Evolutionary conservation across 2,888 invertebrate species (phyloP).

Genomic region (Agonopterix heracliana): DNA sequence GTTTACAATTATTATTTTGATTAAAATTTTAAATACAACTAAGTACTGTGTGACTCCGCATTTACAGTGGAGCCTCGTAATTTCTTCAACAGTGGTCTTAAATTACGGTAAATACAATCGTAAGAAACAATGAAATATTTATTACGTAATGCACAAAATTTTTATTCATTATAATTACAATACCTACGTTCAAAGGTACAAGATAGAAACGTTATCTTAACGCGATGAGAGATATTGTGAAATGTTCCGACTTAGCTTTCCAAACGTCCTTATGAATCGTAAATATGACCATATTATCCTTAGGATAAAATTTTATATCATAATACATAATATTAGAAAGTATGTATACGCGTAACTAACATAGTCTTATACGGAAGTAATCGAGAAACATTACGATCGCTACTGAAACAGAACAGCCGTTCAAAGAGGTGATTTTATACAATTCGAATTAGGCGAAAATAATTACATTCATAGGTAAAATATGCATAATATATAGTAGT

Average conservation of each 20-base stretch:
- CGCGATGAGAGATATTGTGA: slow-evolving; percentile 73
- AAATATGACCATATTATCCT: slow-evolving; percentile 72
- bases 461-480: slow-evolving; percentile 74
- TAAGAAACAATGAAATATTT: slow-evolving; percentile 74
- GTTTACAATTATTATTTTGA: slow-evolving; percentile 55
- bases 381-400: slow-evolving; percentile 60
- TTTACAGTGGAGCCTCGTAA: slow-evolving; percentile 52
- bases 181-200: slow-evolving; percentile 73
- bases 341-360: slow-evolving; percentile 73
- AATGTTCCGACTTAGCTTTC: slow-evolving; percentile 68
- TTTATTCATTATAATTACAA: slow-evolving; percentile 74
- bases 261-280: slow-evolving; percentile 68
- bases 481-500: slow-evolving; percentile 71
- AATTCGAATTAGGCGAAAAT: slow-evolving; percentile 75
- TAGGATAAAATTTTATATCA: slow-evolving; percentile 73
- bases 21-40: slow-evolving; percentile 69
- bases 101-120: slow-evolving; percentile 71
- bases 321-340: slow-evolving; percentile 72
- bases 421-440: slow-evolving; percentile 73
- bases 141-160: slow-evolving; percentile 75
- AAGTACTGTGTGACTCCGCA: slow-evolving; percentile 66
- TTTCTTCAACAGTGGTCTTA: slow-evolving; percentile 69
- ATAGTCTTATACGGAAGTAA: slow-evolving; percentile 73
- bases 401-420: slow-evolving; percentile 69
- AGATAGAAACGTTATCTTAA: slow-evolving; percentile 73